phyloP scores from a whole-genome alignment of 2,113 vertebrate species.

The Albula goreensis region DNA sequence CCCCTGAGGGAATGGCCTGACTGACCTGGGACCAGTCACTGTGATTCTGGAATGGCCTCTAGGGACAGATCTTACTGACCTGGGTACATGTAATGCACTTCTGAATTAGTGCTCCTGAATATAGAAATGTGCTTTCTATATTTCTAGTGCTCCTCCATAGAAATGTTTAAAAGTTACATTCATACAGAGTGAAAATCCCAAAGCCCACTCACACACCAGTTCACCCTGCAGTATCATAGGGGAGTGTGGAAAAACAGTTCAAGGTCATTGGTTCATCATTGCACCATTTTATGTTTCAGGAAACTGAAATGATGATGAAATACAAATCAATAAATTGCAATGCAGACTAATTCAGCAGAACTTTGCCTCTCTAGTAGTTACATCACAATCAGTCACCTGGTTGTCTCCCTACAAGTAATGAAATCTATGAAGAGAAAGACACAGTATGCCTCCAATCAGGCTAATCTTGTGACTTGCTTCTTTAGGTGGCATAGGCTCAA shows the following conservation, averaged over 20 bases:
- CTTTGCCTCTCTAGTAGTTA: not conserved
- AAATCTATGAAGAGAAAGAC: too few relatives aligned
- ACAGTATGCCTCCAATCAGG: not conserved
- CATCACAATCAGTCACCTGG: not conserved
- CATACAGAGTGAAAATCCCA: not conserved
- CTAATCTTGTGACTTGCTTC: not conserved
- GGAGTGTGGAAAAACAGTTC: not conserved
- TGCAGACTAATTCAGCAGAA: not conserved
- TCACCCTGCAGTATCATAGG: not conserved
- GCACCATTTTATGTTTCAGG: not conserved
- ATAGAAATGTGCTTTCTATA: not conserved
- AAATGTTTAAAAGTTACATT: not conserved
- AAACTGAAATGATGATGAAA: not conserved
- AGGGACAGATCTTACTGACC: not conserved
- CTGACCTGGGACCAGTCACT: not conserved
- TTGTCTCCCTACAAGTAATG: not conserved
- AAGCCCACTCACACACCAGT: not conserved
- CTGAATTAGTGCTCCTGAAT: not conserved
- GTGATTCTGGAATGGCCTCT: not conserved
- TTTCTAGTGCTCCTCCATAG: not conserved
- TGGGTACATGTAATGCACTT: not conserved
- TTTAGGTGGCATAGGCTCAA: not conserved
- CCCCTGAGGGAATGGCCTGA: too few relatives aligned
- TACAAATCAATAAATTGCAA: not conserved
- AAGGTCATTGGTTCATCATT: not conserved